Evolutionary conservation across 2,888 invertebrate genomes (phyloP).

Genomic region (Biston stratarius): DNA sequence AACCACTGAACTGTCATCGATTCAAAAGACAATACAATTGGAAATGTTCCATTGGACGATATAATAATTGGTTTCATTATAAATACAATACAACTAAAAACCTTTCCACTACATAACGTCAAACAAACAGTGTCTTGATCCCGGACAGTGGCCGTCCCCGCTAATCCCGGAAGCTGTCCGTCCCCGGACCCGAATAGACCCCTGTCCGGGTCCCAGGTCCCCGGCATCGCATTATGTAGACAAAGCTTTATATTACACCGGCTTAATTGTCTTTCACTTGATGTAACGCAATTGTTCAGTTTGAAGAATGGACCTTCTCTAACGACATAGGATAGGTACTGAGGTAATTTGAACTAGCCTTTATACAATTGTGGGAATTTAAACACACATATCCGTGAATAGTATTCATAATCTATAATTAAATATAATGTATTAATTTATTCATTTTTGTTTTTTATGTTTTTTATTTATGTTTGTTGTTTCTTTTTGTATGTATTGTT

Average conservation of each 20-base stretch:
- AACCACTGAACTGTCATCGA: no score
- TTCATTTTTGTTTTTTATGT: no score
- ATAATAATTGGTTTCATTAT: background rate
- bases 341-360: background rate
- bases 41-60: conserved; percentile 5
- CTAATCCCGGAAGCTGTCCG: conserved; percentile 36
- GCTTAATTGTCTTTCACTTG: conserved; percentile 46
- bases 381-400: background rate
- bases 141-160: conserved; percentile 23
- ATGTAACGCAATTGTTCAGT: conserved; percentile 42
- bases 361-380: background rate
- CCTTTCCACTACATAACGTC: conserved; percentile 33
- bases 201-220: conserved; percentile 30
- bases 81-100: conserved; percentile 25
- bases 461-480: no score
- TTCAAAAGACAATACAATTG: no score
- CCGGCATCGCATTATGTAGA: conserved; percentile 44
- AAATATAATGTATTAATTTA: no score
- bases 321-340: conserved; percentile 13
- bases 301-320: conserved; percentile 39
- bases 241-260: conserved; percentile 44
- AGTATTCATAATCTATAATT: no score
- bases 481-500: no score
- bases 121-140: conserved; percentile 37
- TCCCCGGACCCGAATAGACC: conserved; percentile 26